Evolutionary conservation across 30 jellyfish, hydroid and myxozoan genomes (phyloP), one percentile per base, ranked within the genome.

Genomic region (Aurelia sp.): DNA sequence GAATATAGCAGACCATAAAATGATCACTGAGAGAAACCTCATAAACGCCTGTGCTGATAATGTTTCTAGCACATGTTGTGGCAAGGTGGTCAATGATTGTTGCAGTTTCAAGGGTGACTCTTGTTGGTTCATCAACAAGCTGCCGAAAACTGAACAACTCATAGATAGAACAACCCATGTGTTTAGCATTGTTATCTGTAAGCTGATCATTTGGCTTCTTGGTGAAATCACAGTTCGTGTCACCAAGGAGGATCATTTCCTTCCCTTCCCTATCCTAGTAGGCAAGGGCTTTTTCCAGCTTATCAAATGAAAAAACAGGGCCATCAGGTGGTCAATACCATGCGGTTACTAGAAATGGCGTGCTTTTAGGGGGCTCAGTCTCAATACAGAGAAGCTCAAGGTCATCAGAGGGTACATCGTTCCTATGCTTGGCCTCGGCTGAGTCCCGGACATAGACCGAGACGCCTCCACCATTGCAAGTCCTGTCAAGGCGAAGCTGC

Each of bases 51-150:
- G 81, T 0, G 47, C 64, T 47, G 19, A 77, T 37, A 53, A 78
- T 78, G 33, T 66, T 47, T 27, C 79, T 50, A 41, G 89, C 66
- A 78, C 70, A 62, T 35, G 60, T 37, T 41, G 81, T 78, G 5
- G 80, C 80, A 78, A 62, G 21, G 60, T 78, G 89, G 66, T 40
- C 89, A 35, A 78, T 58, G 72, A 78, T 63, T 30, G 81, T 16
- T 30, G 33, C 33, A 2, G 33, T 27, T 27, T 27, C 33, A 27
- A 27, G 33, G 33, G 33, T 27, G 33, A 27, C 78, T 68, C 87
- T 76, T 8, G 79, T 64, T 78, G 81, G 89, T 40, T 66, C 81
- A 41, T 78, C 89, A 21, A 78, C 12, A 37, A 78, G 66, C 81
- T 62, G 70, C 47, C 62, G 60, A 47, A 78, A 66, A 8, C 72